A percentile compares a stretch with the other conserved stretches of the same genome.
phyloP scores from a whole-genome alignment of 2,113 vertebrate genomes.

The Sorex fumeus region DNA sequence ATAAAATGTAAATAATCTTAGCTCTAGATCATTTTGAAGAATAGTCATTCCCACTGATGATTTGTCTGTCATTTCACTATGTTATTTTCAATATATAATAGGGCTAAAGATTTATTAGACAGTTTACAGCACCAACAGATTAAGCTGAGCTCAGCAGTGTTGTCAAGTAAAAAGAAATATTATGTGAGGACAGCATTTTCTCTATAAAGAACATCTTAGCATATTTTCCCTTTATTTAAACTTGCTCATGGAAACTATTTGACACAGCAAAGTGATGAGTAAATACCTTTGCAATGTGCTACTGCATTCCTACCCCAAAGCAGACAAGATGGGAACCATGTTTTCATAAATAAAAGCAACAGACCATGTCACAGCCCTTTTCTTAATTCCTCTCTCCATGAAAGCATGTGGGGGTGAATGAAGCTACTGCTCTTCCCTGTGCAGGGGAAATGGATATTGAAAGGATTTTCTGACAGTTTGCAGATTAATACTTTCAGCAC shows the following conservation, averaged over 20 bases:
- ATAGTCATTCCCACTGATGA: constrained; percentile 20
- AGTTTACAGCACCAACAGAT: constrained; percentile 55
- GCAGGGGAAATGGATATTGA: constrained; percentile 48
- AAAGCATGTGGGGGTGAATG: neutral
- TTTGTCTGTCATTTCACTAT: constrained; percentile 23
- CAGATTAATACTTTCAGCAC: constrained; percentile 9
- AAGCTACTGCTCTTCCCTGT: neutral
- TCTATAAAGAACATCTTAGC: constrained; percentile 54
- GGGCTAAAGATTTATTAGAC: constrained; percentile 36
- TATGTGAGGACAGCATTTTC: constrained; percentile 41
- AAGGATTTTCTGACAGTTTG: constrained; percentile 46
- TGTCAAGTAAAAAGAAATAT: constrained; percentile 61
- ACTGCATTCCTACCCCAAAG: constrained; percentile 41
- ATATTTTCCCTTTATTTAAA: constrained; percentile 75
- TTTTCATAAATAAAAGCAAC: constrained; percentile 69
- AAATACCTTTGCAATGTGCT: constrained; percentile 37
- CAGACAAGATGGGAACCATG: constrained; percentile 59
- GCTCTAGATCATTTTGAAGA: constrained; percentile 32
- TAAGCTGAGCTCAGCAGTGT: constrained; percentile 66
- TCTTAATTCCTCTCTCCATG: neutral
- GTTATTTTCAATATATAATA: constrained; percentile 51
- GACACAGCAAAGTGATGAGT: constrained; percentile 63
- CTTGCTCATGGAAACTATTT: constrained; percentile 66
- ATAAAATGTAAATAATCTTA: constrained; percentile 62
- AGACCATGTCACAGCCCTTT: constrained; percentile 32